Conservation (phyloP, 2,113 vertebrate genomes). For the Oryzias woworae region DNA sequence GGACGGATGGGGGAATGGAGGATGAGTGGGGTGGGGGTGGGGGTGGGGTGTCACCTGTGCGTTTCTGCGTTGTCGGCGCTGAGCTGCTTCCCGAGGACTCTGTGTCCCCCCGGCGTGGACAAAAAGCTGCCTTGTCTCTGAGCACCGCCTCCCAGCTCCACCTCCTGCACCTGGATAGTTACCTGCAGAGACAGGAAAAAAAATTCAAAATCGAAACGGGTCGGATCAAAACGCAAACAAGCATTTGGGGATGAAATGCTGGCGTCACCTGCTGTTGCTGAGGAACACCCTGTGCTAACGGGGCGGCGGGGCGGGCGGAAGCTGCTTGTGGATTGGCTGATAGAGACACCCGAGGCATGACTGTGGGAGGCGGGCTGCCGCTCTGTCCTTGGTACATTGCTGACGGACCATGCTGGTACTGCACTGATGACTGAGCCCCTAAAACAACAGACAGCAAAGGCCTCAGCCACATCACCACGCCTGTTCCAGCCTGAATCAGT, state of each 20-base stretch:
- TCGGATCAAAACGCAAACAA: background rate
- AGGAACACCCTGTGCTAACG: constrained; percentile 70
- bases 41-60: constrained; percentile 84
- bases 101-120: constrained; percentile 87
- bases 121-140: constrained; percentile 84
- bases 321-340: constrained; percentile 80
- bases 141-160: constrained; percentile 80
- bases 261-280: constrained; percentile 87
- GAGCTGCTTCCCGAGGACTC: constrained; percentile 96
- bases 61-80: constrained; percentile 95
- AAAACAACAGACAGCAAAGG: background rate
- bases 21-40: background rate
- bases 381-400: constrained; percentile 86
- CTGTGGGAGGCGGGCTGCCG: constrained; percentile 86
- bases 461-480: too few relatives aligned
- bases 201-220: background rate
- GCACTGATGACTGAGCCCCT: constrained; percentile 83
- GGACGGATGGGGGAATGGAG: too few relatives aligned
- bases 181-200: constrained; percentile 69
- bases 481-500: too few relatives aligned
- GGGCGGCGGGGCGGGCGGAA: constrained; percentile 57
- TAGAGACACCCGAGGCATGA: constrained; percentile 81
- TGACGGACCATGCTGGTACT: constrained; percentile 83
- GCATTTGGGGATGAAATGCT: background rate
- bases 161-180: constrained; percentile 95